Conservation (phyloP, 2,888 invertebrate species). For the Athetis lepigone region DNA sequence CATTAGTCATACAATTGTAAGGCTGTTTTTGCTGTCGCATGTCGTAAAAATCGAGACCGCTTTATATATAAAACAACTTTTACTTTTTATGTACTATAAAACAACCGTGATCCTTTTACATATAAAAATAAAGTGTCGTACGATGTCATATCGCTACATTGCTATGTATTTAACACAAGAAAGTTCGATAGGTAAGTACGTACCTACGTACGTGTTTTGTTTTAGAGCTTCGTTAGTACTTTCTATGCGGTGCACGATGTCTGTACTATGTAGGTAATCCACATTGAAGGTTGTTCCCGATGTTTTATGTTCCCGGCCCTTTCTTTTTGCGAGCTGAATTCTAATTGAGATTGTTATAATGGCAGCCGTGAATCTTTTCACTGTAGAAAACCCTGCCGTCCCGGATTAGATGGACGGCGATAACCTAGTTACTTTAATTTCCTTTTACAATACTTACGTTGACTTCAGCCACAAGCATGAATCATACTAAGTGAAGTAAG, state of each 20-base stretch:
- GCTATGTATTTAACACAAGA: slow-evolving; percentile 68
- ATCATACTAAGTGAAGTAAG: slow-evolving; percentile 10
- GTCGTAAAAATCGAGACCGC: slow-evolving; percentile 44
- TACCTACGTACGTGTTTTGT: slow-evolving; percentile 75
- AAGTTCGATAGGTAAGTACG: slow-evolving; percentile 73
- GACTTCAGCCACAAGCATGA: slow-evolving; percentile 8
- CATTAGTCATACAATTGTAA: slow-evolving; percentile 14
- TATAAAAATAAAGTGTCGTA: slow-evolving; percentile 26
- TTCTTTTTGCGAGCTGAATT: slow-evolving; percentile 76
- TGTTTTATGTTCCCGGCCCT: slow-evolving; percentile 71
- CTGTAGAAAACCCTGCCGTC: slow-evolving; percentile 35
- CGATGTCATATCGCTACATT: slow-evolving; percentile 39
- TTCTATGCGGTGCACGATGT: slow-evolving; percentile 73
- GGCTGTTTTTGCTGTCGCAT: slow-evolving; percentile 18
- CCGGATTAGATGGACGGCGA: slow-evolving; percentile 31
- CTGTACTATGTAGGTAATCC: slow-evolving; percentile 68
- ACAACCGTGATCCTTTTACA: slow-evolving; percentile 31
- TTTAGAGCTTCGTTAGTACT: slow-evolving; percentile 68
- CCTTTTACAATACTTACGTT: slow-evolving; percentile 11
- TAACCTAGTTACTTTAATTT: slow-evolving; percentile 41
- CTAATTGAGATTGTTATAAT: slow-evolving; percentile 50
- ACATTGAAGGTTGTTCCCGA: slow-evolving; percentile 73
- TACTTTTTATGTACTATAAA: slow-evolving; percentile 55
- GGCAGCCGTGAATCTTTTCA: slow-evolving; percentile 29
- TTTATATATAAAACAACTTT: slow-evolving; percentile 56